Percentiles rank a stretch among this genome's conserved stretches.
phyloP scores from a whole-genome alignment of 2,888 invertebrate species.

The Luffia ferchaultella region DNA sequence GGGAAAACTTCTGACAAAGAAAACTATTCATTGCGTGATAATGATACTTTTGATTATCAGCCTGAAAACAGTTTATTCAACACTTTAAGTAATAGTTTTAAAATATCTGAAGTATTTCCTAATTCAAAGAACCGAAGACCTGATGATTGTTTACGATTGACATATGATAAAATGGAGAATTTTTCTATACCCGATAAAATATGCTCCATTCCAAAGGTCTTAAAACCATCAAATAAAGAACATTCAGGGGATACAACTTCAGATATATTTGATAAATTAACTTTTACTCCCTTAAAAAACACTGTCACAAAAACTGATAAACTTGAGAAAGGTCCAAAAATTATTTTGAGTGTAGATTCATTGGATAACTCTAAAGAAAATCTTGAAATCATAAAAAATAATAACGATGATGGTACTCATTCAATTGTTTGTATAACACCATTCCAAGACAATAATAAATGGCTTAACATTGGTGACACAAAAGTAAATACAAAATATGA shows the following conservation, averaged over 20 bases:
- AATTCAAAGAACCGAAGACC: slow-evolving; percentile 30
- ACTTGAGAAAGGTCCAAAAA: slow-evolving; percentile 41
- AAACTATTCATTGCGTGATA: slow-evolving; percentile 27
- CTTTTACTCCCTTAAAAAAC: slow-evolving; percentile 47
- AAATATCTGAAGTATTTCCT: slow-evolving; percentile 49
- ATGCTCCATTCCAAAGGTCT: slow-evolving; percentile 21
- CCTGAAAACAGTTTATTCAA: slow-evolving; percentile 42
- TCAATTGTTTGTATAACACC: slow-evolving; percentile 41
- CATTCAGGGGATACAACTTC: slow-evolving; percentile 22
- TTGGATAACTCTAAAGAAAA: slow-evolving; percentile 49
- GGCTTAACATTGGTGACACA: background rate
- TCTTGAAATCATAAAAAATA: slow-evolving; percentile 29
- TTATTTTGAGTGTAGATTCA: slow-evolving; percentile 41
- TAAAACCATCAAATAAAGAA: slow-evolving; percentile 41
- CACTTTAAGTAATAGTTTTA: slow-evolving; percentile 37
- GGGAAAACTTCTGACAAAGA: slow-evolving; percentile 33
- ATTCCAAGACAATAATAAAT: slow-evolving; percentile 22
- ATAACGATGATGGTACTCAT: slow-evolving; percentile 46
- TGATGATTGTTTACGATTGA: slow-evolving; percentile 29
- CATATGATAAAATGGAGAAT: slow-evolving; percentile 37
- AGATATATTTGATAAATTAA: slow-evolving; percentile 48
- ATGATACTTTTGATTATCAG: slow-evolving; percentile 26
- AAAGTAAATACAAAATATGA: background rate
- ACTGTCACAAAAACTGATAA: slow-evolving; percentile 31
- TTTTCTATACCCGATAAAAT: background rate